Evolutionary conservation across 2,797 vertebrate species (phyloP).

Genomic region (Pseudocheirus occidentalis): DNA sequence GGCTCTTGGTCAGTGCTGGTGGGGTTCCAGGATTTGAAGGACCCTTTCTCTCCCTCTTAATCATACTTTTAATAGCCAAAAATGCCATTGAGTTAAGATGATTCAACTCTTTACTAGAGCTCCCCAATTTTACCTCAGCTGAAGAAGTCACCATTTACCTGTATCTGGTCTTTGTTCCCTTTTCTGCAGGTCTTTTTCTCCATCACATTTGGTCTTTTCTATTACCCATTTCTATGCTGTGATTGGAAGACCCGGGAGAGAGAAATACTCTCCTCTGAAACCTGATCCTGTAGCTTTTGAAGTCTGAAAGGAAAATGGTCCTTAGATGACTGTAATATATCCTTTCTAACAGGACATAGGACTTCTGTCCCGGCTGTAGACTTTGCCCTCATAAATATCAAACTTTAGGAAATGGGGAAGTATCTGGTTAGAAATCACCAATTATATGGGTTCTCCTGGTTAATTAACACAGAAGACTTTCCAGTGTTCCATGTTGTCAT

Average conservation of each 20-base stretch:
- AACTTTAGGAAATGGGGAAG: neutral
- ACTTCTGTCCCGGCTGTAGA: neutral
- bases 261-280: neutral
- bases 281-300: neutral
- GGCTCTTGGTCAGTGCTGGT: neutral
- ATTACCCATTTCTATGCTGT: neutral
- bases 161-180: neutral
- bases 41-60: neutral
- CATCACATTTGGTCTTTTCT: neutral
- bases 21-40: neutral
- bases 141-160: neutral
- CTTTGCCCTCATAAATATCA: too few species aligned
- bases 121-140: neutral
- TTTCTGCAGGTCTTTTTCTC: accelerated
- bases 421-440: neutral
- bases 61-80: neutral
- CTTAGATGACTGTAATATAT: accelerated
- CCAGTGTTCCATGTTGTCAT: neutral
- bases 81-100: neutral
- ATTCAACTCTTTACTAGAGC: constrained; percentile 58
- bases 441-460: neutral
- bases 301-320: neutral
- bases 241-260: neutral
- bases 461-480: neutral
- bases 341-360: neutral